Conservation (phyloP, 2,113 vertebrate species). For the Calyptomena viridis region DNA sequence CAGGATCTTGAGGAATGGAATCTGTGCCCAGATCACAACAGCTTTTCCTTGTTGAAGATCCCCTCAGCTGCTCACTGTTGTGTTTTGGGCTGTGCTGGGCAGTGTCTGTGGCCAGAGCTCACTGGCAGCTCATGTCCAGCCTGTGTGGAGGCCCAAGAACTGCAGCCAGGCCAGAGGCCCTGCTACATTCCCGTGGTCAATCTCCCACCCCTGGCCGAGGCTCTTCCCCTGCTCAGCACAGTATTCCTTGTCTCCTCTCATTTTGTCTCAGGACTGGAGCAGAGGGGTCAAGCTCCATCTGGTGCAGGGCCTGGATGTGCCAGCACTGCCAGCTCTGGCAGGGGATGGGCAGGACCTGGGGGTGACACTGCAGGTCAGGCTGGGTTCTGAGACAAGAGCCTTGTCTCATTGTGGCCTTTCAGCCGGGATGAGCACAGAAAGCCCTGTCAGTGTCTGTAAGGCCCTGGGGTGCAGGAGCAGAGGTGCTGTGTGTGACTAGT, state of each 20-base stretch:
- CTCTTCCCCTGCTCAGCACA: neutral
- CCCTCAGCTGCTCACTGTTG: neutral
- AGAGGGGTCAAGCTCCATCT: neutral
- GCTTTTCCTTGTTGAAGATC: neutral
- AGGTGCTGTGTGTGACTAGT: no score
- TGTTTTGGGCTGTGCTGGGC: neutral
- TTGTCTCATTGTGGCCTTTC: fast-evolving
- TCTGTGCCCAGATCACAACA: neutral
- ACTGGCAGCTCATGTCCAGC: fast-evolving
- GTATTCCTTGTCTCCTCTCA: fast-evolving
- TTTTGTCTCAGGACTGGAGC: neutral
- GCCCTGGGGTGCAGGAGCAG: neutral
- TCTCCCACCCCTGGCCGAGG: neutral
- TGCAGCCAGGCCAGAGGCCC: neutral
- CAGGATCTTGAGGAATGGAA: neutral
- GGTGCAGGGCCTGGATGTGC: fast-evolving
- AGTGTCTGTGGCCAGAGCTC: neutral
- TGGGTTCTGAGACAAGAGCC: neutral
- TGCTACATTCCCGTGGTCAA: fast-evolving
- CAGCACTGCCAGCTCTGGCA: neutral
- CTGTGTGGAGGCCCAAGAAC: neutral
- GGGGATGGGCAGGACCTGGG: neutral
- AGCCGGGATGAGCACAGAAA: neutral
- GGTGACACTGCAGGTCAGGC: fast-evolving
- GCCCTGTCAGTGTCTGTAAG: neutral